phyloP scores from a whole-genome alignment of 2,888 invertebrate species.

The Agrotis puta region DNA sequence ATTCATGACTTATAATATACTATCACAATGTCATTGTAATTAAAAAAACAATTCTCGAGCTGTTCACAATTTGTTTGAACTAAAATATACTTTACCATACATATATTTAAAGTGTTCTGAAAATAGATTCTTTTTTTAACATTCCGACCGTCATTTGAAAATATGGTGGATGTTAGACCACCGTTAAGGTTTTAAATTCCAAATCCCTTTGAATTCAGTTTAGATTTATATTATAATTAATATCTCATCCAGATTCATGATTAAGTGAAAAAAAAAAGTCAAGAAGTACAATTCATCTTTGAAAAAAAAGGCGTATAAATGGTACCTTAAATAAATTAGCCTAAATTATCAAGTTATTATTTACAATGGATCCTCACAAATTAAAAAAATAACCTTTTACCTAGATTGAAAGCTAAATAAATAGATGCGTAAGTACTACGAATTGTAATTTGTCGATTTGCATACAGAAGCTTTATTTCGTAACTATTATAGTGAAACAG shows the following conservation, averaged over 20 bases:
- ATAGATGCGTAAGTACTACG: constrained; percentile 35
- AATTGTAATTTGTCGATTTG: not conserved
- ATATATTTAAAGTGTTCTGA: not conserved
- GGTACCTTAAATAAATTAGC: constrained; percentile 46
- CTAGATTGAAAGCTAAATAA: constrained; percentile 46
- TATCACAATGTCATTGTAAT: constrained; percentile 77
- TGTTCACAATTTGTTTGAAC: not conserved
- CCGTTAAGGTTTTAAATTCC: too few species aligned
- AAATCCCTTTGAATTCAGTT: too few species aligned
- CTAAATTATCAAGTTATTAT: constrained; percentile 47
- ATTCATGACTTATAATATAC: constrained; percentile 73
- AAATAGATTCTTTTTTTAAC: too few species aligned
- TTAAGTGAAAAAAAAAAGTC: not conserved
- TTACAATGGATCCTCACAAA: constrained; percentile 41
- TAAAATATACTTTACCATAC: not conserved
- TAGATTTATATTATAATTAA: too few species aligned
- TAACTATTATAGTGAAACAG: not conserved
- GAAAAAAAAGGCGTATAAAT: constrained; percentile 10
- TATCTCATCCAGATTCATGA: not conserved
- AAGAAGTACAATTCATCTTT: not conserved
- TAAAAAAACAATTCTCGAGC: constrained; percentile 47
- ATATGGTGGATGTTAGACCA: too few species aligned
- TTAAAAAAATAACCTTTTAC: constrained; percentile 42
- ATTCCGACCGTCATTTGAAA: too few species aligned
- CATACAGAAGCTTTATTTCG: not conserved